A percentile compares a stretch with the other conserved stretches of the same genome.
Evolutionary conservation across 2,888 invertebrate species (phyloP).

Genomic region (Chaitophorus viminalis): DNA sequence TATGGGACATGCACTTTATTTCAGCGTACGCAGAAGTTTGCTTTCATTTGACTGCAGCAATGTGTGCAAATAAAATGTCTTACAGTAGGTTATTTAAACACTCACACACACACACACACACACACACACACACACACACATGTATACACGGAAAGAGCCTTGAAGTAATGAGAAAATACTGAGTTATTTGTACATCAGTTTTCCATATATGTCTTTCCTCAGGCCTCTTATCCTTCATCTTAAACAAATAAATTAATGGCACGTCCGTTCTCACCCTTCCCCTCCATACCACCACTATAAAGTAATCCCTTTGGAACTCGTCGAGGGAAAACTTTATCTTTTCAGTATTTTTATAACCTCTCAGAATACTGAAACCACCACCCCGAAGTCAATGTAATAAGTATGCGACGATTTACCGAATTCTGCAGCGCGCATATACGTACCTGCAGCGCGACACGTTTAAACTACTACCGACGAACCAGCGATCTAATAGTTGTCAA

Average conservation of each 20-base stretch:
- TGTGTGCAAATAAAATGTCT: slow-evolving; percentile 32
- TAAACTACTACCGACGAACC: not conserved
- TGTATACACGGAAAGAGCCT: not conserved
- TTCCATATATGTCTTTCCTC: slow-evolving; percentile 52
- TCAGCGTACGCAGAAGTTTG: not conserved
- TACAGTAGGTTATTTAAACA: slow-evolving; percentile 21
- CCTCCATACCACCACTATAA: not conserved
- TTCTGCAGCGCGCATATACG: not conserved
- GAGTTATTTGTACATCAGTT: slow-evolving; percentile 57
- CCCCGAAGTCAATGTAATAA: slow-evolving; percentile 25
- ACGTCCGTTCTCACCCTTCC: slow-evolving; percentile 4
- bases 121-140: not conserved
- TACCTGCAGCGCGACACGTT: not conserved
- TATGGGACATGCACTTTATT: slow-evolving; percentile 1
- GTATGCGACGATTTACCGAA: slow-evolving; percentile 38
- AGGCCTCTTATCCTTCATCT: slow-evolving; percentile 52
- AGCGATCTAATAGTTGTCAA: not conserved
- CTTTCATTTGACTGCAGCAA: slow-evolving; percentile 19
- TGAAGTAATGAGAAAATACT: slow-evolving; percentile 49
- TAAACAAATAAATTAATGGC: slow-evolving; percentile 59
- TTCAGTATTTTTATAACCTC: slow-evolving; percentile 56
- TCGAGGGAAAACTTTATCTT: slow-evolving; percentile 49
- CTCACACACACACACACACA: not conserved
- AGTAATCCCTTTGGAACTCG: slow-evolving; percentile 44
- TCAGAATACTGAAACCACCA: slow-evolving; percentile 3